Conservation (phyloP, 2,113 vertebrate species). For the Corydoras sp. region DNA sequence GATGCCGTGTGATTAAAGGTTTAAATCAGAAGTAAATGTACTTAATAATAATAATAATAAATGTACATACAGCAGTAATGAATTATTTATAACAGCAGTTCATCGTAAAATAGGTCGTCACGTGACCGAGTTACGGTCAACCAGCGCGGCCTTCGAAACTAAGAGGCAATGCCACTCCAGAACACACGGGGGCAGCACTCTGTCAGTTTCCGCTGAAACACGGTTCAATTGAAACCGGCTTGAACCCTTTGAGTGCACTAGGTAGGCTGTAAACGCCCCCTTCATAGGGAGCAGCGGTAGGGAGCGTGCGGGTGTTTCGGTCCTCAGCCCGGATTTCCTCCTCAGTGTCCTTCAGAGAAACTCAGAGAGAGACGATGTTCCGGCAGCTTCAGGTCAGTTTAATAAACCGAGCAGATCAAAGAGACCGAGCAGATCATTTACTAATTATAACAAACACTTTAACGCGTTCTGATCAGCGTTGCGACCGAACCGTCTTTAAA, state of each 20-base stretch:
- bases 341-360: constrained; percentile 22
- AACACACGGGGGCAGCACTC: constrained; percentile 7
- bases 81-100: no score
- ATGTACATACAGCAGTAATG: no score
- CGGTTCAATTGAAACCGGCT: neutral
- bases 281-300: neutral
- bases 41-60: no score
- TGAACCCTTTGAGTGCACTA: neutral
- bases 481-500: no score
- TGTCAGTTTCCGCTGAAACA: neutral
- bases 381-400: constrained; percentile 7
- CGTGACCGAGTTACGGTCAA: neutral
- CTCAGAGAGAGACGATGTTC: constrained; percentile 4
- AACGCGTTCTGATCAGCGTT: no score
- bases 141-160: neutral
- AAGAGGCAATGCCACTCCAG: constrained; percentile 5
- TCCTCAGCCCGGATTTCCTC: neutral
- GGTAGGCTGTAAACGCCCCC: neutral
- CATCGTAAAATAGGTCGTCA: no score
- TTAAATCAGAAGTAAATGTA: no score
- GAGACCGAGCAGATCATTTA: no score
- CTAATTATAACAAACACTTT: no score
- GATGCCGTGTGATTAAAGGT: no score
- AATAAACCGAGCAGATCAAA: neutral
- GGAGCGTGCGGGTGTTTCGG: neutral